Conservation (phyloP, 2,113 vertebrate species). For the Zosterops hypoxanthus region DNA sequence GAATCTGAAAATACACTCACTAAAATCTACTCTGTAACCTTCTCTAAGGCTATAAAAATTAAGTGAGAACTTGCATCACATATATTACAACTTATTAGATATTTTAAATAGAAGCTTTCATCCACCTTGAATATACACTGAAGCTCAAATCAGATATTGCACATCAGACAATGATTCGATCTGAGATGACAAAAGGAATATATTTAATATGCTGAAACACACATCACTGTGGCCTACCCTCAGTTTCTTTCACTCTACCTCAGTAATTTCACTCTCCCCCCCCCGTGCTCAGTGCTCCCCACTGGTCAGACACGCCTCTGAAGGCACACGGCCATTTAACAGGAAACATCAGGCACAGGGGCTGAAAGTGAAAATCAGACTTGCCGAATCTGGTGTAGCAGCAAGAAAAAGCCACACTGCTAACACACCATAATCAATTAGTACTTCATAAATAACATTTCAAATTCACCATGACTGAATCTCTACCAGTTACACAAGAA, state of each 20-base stretch:
- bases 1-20: background rate
- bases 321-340: background rate
- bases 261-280: background rate
- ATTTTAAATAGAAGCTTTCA: background rate
- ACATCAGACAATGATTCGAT: background rate
- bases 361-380: background rate
- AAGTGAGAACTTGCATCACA: background rate
- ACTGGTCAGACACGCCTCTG: background rate
- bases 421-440: background rate
- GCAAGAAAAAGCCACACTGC: background rate
- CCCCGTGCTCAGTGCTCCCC: background rate
- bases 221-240: background rate
- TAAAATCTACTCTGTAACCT: background rate
- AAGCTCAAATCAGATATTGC: background rate
- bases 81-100: background rate
- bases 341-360: background rate
- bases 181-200: background rate
- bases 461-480: background rate
- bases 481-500: background rate
- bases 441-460: background rate
- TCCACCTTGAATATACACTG: background rate
- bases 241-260: background rate
- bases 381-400: background rate
- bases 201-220: background rate
- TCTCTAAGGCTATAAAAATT: background rate